Conservation (phyloP, 2,888 invertebrate genomes). For the Acholoe squamosa region DNA sequence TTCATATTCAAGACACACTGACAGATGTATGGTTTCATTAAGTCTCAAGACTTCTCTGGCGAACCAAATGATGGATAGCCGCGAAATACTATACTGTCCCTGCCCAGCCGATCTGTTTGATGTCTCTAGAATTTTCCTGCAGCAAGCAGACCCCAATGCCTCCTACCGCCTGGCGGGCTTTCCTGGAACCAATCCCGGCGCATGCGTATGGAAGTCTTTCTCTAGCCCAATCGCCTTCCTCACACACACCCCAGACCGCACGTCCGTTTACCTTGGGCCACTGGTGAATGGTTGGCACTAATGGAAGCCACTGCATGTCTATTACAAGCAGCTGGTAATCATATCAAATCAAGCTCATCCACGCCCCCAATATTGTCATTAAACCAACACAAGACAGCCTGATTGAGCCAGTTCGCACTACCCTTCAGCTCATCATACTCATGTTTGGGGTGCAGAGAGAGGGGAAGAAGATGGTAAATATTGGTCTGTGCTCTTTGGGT, state of each 20-base stretch:
- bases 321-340: conserved; percentile 29
- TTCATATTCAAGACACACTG: neutral
- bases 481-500: conserved; percentile 21
- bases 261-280: neutral
- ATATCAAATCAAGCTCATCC: conserved; percentile 49
- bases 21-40: conserved; percentile 17
- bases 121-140: neutral
- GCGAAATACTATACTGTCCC: neutral
- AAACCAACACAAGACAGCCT: neutral
- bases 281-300: neutral
- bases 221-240: conserved; percentile 5
- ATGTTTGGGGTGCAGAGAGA: neutral
- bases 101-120: conserved; percentile 28
- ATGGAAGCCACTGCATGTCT: neutral
- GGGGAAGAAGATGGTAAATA: conserved; percentile 17
- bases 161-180: neutral
- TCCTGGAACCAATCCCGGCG: neutral
- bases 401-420: neutral
- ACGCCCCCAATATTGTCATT: conserved; percentile 23
- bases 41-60: neutral
- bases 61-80: conserved; percentile 4
- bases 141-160: neutral
- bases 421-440: conserved; percentile 9
- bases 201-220: conserved; percentile 10
- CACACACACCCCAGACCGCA: neutral